Base-by-base conservation (phyloP, 2,888 invertebrate genomes). In the Crossocerus cetratus region DNA sequence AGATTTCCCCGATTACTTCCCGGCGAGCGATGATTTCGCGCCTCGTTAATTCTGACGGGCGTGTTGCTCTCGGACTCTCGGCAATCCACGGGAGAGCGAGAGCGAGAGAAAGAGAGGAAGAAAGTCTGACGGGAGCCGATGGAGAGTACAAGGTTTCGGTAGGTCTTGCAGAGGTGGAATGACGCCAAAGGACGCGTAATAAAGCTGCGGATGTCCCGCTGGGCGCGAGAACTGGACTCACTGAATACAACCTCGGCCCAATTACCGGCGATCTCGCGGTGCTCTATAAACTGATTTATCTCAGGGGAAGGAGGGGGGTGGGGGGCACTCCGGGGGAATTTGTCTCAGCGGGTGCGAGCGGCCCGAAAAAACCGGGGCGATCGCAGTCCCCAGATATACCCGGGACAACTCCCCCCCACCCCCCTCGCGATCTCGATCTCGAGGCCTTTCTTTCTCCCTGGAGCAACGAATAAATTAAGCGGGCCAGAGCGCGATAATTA, bases 131-230 rank as follows among this genome's bases (percentile, higher is more conserved):
- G n/a, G n/a, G n/a, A n/a, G n/a, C n/a, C n/a, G n/a, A n/a, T n/a
- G 13, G 20, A 11, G 5, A 44, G 11, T 53, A 54, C 49, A 20
- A 60, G 44, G 45, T 76, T 78, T 80, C 65, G 79, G 73, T 78
- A 74, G 79, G 76, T 69, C 69, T 73, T 72, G 66, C 62, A 67
- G 71, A 78, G 75, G n/a, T n/a, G n/a, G 78, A 83, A 83, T 84
- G 84, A 84, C 78, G 72, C 65, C 65, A 56, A 62, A 65, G 62
- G 66, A 74, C 72, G 72, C 67, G 81, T 80, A 84, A 81, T 84
- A 84, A 84, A 84, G 69, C 70, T 79, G 73, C 78, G 70, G 62
- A 60, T 68, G 65, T 70, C 84, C 82, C 70, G 83, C 81, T 80
- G 84, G 11, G 32, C 43, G 83, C 71, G 81, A 70, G 80, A 78